Evolutionary conservation across 2,888 invertebrate species (phyloP).

Genomic region (Pollenia labialis): DNA sequence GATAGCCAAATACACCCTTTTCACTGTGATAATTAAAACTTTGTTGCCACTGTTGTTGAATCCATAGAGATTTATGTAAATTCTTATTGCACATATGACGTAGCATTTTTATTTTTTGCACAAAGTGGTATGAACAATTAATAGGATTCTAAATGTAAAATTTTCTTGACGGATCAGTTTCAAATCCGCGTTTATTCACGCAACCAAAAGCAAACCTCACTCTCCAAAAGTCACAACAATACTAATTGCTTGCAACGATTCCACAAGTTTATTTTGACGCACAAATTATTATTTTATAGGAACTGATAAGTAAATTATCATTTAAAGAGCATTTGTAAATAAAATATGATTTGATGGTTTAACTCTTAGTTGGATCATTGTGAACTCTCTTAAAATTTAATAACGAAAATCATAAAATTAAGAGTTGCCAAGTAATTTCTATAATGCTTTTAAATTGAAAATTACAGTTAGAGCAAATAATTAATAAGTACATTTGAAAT

Average conservation of each 20-base stretch:
- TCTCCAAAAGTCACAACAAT: conserved; percentile 31
- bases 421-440: background rate
- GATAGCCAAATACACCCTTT: conserved; percentile 82
- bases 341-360: background rate
- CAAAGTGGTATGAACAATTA: conserved; percentile 23
- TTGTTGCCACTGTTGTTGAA: conserved; percentile 72
- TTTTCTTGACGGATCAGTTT: background rate
- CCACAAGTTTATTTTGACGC: conserved; percentile 27
- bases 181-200: conserved; percentile 23
- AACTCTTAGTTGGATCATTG: background rate
- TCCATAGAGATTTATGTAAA: conserved; percentile 22
- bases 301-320: conserved; percentile 53
- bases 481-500: too few relatives aligned
- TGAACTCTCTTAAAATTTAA: background rate
- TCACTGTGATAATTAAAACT: conserved; percentile 80
- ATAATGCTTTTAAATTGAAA: too few relatives aligned
- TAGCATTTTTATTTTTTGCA: conserved; percentile 65
- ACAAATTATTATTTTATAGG: conserved; percentile 27
- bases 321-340: conserved; percentile 11
- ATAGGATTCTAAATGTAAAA: conserved; percentile 6
- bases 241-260: conserved; percentile 43
- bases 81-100: conserved; percentile 63
- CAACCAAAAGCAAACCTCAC: conserved; percentile 15
- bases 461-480: too few relatives aligned
- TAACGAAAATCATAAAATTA: background rate